Evolutionary conservation across 2,888 invertebrate species (phyloP).

Genomic region (Trichacis sp.): DNA sequence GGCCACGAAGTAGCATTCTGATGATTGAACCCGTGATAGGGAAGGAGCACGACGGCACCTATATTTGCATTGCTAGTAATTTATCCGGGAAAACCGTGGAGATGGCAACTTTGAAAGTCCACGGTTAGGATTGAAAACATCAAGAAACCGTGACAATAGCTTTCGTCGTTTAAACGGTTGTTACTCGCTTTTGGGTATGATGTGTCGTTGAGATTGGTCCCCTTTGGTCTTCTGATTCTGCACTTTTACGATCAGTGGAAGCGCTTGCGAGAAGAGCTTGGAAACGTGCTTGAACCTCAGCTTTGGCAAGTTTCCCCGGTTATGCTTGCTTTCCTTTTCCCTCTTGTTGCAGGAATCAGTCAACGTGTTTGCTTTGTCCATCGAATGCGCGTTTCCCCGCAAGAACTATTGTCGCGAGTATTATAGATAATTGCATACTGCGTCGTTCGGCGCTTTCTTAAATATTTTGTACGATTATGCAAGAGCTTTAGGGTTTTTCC

Average conservation of each 20-base stretch:
- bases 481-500: constrained; percentile 13
- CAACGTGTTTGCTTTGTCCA: neutral
- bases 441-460: constrained; percentile 12
- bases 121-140: constrained; percentile 71
- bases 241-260: neutral
- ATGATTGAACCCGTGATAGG: constrained; percentile 69
- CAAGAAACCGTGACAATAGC: constrained; percentile 19
- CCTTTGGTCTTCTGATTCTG: constrained; percentile 6
- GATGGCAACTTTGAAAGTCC: constrained; percentile 72
- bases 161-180: constrained; percentile 26
- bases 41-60: constrained; percentile 71
- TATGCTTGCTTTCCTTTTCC: constrained; percentile 19
- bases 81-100: constrained; percentile 71
- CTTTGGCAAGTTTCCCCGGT: constrained; percentile 25
- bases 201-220: constrained; percentile 8
- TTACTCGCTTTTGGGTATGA: constrained; percentile 16
- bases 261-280: neutral
- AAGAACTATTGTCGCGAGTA: neutral
- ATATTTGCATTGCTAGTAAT: constrained; percentile 74
- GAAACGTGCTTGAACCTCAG: constrained; percentile 12
- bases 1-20: constrained; percentile 66
- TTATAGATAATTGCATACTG: neutral
- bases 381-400: constrained; percentile 14
- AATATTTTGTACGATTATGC: constrained; percentile 5
- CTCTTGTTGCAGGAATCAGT: neutral